These are phyloP conservation scores for Volucella zonaria DNA, from an alignment of 2,888 invertebrate genomes.

Conservation along the genomic window DNA sequence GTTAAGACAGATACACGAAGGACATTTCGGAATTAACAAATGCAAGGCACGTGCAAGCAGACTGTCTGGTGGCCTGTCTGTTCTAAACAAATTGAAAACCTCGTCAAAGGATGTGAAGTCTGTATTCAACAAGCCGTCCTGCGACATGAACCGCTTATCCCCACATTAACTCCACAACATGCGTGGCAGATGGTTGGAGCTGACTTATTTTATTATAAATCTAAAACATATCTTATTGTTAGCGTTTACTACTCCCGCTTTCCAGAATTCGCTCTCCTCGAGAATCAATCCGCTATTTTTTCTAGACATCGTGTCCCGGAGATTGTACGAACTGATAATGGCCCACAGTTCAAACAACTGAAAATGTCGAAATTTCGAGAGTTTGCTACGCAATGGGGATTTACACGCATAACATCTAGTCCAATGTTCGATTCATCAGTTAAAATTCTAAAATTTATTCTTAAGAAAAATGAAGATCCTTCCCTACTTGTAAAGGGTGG, in stretches of 20 bases:
- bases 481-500: too few species aligned
- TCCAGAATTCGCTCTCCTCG: neutral
- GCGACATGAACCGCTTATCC: conserved; percentile 17
- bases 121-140: conserved; percentile 15
- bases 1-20: conserved; percentile 3
- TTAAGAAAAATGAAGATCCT: too few species aligned
- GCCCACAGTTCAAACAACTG: too few species aligned
- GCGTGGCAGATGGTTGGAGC: conserved; percentile 35
- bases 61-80: conserved; percentile 5
- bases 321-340: too few species aligned
- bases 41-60: conserved; percentile 13
- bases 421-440: too few species aligned
- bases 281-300: too few species aligned
- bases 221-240: conserved; percentile 11
- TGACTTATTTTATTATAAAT: conserved; percentile 20
- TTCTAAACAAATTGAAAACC: neutral
- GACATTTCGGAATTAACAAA: conserved; percentile 24
- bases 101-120: conserved; percentile 19
- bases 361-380: too few species aligned
- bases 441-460: too few species aligned
- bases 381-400: too few species aligned
- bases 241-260: conserved; percentile 22
- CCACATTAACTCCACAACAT: neutral
- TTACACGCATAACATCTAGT: too few species aligned
- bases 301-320: too few species aligned